Percentiles rank a stretch among this genome's conserved stretches.
Evolutionary conservation across 2,113 vertebrate genomes (phyloP).

Genomic region (Psittacus erithacus): DNA sequence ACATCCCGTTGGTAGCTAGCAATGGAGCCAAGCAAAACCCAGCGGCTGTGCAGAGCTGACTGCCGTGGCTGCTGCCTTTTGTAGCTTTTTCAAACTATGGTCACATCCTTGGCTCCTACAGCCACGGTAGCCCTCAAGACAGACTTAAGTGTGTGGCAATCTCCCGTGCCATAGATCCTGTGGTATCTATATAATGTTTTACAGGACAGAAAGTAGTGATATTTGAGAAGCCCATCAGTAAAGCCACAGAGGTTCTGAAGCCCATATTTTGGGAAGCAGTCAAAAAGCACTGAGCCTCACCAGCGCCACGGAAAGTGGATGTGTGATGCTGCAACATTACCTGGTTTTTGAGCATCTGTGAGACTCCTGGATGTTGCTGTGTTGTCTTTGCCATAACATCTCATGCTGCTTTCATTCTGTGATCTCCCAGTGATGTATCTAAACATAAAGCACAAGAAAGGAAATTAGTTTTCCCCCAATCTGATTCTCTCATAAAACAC

Average conservation of each 20-base stretch:
- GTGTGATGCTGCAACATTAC: background rate
- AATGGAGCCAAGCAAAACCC: background rate
- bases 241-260: background rate
- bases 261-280: background rate
- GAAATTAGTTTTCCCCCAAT: background rate
- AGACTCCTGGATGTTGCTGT: constrained; percentile 24
- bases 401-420: constrained; percentile 53
- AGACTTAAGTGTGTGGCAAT: background rate
- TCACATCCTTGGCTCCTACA: background rate
- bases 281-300: background rate
- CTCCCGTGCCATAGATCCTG: background rate
- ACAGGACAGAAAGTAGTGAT: background rate
- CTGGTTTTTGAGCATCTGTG: constrained; percentile 16
- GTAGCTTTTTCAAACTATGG: background rate
- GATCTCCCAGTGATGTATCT: constrained; percentile 27
- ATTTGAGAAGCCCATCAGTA: background rate
- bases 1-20: background rate
- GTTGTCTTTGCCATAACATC: constrained; percentile 20
- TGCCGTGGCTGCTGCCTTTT: background rate
- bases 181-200: background rate
- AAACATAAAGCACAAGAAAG: constrained; percentile 13
- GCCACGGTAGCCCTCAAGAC: background rate
- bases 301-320: background rate
- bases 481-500: background rate
- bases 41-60: background rate